These are phyloP conservation scores for Phymastichus coffea DNA, from an alignment of 1,140 invertebrate species.

Conservation along the genomic window DNA sequence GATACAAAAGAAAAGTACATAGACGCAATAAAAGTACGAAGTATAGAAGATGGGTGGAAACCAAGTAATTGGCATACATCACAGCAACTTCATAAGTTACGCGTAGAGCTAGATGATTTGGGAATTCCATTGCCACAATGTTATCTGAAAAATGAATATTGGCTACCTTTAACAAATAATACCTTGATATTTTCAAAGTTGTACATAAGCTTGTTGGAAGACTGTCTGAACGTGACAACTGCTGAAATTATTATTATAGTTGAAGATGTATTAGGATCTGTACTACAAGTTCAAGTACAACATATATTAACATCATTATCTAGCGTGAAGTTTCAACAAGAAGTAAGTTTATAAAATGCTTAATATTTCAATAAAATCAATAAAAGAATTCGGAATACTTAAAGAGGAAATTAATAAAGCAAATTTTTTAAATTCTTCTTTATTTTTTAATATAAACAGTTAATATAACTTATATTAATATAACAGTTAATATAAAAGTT, in stretches of 20 bases:
- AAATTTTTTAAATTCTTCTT: too few relatives aligned
- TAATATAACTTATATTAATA: too few relatives aligned
- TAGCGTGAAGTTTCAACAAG: conserved; percentile 59
- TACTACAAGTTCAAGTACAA: conserved; percentile 67
- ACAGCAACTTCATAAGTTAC: conserved; percentile 54
- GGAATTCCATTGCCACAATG: conserved; percentile 45
- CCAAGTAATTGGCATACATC: conserved; percentile 67
- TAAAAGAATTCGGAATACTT: neutral
- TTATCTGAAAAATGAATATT: conserved; percentile 61
- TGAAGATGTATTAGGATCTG: conserved; percentile 63
- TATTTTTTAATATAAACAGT: too few relatives aligned
- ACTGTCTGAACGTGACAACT: conserved; percentile 68
- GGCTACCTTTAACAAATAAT: conserved; percentile 70
- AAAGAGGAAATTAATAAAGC: too few relatives aligned
- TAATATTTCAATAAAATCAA: neutral
- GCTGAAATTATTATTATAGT: conserved; percentile 66
- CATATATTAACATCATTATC: conserved; percentile 64
- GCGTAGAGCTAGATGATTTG: conserved; percentile 55
- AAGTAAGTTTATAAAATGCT: conserved; percentile 52
- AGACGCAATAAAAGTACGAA: conserved; percentile 71
- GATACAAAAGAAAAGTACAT: conserved; percentile 74
- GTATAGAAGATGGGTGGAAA: conserved; percentile 71
- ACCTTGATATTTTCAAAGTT: conserved; percentile 71
- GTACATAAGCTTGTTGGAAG: conserved; percentile 66
- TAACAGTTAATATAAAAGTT: too few relatives aligned